Conservation (phyloP, 2,888 invertebrate species). For the Maniola hyperantus region DNA sequence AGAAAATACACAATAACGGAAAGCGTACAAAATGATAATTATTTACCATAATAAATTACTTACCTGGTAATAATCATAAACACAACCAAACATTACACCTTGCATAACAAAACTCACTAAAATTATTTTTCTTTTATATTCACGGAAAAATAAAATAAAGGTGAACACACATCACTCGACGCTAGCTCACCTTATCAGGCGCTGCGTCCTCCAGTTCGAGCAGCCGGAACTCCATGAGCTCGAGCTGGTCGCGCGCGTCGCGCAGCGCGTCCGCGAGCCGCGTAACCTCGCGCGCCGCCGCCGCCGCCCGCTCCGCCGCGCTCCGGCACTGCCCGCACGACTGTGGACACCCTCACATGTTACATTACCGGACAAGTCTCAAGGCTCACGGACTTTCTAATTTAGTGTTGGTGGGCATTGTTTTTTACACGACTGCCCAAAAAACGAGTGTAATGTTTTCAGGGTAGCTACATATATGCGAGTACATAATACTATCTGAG, state of each 20-base stretch:
- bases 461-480: too few species aligned
- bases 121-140: too few species aligned
- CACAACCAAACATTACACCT: neutral
- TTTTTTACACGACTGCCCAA: too few species aligned
- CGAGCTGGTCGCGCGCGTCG: conserved; percentile 90
- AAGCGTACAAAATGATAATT: too few species aligned
- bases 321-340: conserved; percentile 74
- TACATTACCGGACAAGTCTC: conserved; percentile 30
- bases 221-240: conserved; percentile 90
- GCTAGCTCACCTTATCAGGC: conserved; percentile 71
- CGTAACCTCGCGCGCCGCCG: conserved; percentile 78
- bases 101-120: too few species aligned
- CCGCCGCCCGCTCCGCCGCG: conserved; percentile 71
- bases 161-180: too few species aligned
- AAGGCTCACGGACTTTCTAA: conserved; percentile 37
- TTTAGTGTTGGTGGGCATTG: neutral
- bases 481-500: too few species aligned
- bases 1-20: too few species aligned
- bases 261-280: conserved; percentile 85
- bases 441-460: too few species aligned
- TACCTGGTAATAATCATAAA: neutral
- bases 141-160: too few species aligned
- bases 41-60: too few species aligned
- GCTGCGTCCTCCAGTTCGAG: conserved; percentile 88
- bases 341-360: conserved; percentile 53